A percentile compares a stretch with the other conserved stretches of the same genome.
phyloP scores from a whole-genome alignment of 1,140 invertebrate species.

The Stegodyphus dumicola region DNA sequence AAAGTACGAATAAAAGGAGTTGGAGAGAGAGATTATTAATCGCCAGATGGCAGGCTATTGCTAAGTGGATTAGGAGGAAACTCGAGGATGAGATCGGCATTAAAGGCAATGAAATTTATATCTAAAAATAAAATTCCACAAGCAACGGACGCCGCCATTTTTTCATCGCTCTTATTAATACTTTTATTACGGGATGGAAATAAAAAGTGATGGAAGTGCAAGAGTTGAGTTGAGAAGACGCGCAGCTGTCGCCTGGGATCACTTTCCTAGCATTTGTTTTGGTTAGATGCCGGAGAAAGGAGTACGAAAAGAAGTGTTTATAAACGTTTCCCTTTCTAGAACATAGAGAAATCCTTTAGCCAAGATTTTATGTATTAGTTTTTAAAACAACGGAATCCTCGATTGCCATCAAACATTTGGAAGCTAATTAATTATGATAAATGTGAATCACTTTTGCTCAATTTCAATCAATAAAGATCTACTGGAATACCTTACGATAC shows the following conservation, averaged over 20 bases:
- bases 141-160: neutral
- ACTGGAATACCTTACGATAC: no score
- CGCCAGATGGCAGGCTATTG: conserved; percentile 51
- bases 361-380: no score
- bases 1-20: neutral
- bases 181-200: conserved; percentile 35
- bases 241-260: conserved; percentile 36
- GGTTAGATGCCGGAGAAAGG: neutral
- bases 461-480: no score
- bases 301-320: neutral
- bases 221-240: conserved; percentile 22
- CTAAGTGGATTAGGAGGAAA: conserved; percentile 39
- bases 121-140: conserved; percentile 55
- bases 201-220: neutral
- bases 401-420: no score
- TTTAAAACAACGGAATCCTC: no score
- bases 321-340: no score
- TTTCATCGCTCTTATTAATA: conserved; percentile 46
- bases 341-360: no score
- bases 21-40: conserved; percentile 8
- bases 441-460: no score
- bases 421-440: no score
- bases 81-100: conserved; percentile 4
- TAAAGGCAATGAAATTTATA: conserved; percentile 56
- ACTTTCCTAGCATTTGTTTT: conserved; percentile 33